Evolutionary conservation across 1,140 invertebrate species (phyloP).

Genomic region (Agrypnia vestita): DNA sequence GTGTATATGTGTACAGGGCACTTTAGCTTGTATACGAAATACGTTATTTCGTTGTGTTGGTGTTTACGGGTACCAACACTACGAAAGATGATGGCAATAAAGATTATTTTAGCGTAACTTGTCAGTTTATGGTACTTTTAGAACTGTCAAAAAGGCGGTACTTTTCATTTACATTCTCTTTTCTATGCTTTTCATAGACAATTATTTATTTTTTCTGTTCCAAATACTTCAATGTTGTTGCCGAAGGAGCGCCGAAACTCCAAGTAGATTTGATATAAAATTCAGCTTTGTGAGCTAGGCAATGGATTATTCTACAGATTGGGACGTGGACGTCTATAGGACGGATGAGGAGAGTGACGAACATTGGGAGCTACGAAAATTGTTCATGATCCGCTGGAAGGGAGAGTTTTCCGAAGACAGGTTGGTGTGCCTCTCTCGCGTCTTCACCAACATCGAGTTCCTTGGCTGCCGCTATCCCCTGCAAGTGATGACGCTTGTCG

Average conservation of each 20-base stretch:
- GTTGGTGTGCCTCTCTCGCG: constrained; percentile 85
- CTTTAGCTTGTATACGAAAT: too few species aligned
- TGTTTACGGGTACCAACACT: too few species aligned
- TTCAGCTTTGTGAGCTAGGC: background rate
- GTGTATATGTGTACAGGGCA: too few species aligned
- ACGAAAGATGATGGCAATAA: too few species aligned
- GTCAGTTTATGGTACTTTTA: too few species aligned
- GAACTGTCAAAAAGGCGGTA: too few species aligned
- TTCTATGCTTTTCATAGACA: too few species aligned
- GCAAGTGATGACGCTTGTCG: constrained; percentile 74
- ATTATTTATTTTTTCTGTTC: background rate
- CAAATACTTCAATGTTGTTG: background rate
- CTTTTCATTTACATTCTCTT: too few species aligned
- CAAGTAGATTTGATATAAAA: background rate
- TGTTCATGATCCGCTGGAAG: constrained; percentile 83
- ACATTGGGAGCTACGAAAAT: constrained; percentile 85
- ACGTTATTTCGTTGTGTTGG: too few species aligned
- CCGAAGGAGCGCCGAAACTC: too few species aligned
- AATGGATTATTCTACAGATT: constrained; percentile 64
- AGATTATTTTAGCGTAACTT: too few species aligned
- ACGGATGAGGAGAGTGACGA: constrained; percentile 84
- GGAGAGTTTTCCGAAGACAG: constrained; percentile 81
- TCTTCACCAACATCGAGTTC: constrained; percentile 88
- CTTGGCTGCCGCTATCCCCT: constrained; percentile 84
- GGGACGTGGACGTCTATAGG: constrained; percentile 79